Base-by-base conservation (phyloP, 2,888 invertebrate species). In the Cephalotes varians region DNA sequence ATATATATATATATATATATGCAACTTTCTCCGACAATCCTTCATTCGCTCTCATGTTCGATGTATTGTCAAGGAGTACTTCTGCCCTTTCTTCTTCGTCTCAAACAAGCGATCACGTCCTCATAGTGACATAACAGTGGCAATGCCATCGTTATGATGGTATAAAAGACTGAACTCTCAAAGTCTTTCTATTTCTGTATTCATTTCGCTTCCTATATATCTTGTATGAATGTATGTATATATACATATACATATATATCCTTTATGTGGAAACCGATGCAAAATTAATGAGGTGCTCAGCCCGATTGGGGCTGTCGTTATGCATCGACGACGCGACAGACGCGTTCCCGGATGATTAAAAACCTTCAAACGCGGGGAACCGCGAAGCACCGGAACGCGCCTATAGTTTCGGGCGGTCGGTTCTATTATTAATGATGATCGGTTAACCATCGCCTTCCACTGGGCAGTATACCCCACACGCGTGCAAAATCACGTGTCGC, bases 271-370 rank as follows among this genome's bases (percentile, higher is more conserved):
- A 60, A 47, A 77, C 40, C 86, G 65, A 82, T 86, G 79, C 58
- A 58, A 86, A 84, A 84, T 86, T 86, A 86, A 86, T 80, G 86
- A 86, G 84, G 76, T 82, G 79, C 86, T 84, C 82, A 60, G 56
- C 47, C 47, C 47, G 58, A 56, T 25, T 73, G 21, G n/a, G 28
- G 44, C 25, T 62, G 31, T 65, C 77, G 62, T 31, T 25, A 49
- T 15, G 49, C 37, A 49, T 51, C 65, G 25, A 49, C 37, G 56
- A 9, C 31, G 60, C 54, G 64, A 37, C 49, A 21, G 7, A 64
- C 4, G 9, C 37, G 21, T 34, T 69, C 34, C 34, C 51, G 28
- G 2, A 25, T 37, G n/a, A n/a, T 31, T 40, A 56, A 77, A 56
- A 69, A 56, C 31, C 18, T 69, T 21, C 18, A 47, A 47, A 40